Evolutionary conservation across 2,113 vertebrate genomes (phyloP), one percentile per base, ranked within the genome.

Genomic region (Chascanopsetta lugubris): DNA sequence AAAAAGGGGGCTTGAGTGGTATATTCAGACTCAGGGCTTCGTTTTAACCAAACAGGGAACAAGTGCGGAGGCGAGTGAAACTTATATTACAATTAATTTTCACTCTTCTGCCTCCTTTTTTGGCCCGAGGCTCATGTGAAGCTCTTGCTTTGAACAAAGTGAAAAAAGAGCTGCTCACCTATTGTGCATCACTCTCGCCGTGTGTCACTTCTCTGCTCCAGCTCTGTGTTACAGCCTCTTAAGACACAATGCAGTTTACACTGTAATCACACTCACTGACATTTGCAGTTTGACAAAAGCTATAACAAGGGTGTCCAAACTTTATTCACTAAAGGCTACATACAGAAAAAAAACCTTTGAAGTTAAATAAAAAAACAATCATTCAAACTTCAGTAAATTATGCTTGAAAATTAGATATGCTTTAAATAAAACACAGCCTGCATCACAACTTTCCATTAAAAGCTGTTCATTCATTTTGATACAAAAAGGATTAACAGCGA

Each of bases 21-120:
- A 43, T 60, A 43, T 60, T 66, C 51, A 69, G 55, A 61, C 79
- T 65, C 17, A 58, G 22, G 47, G 56, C 82, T 70, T 17, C 30
- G 20, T 38, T n/a, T 74, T 81, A 85, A 76, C 69, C n/a, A 82
- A 79, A 69, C 45, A 70, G 27, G 6, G 32, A 62, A n/a, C n/a
- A n/a, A 64, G 34, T 30, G 58, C 30, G 60, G 26, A 49, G 24
- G 42, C 49, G 46, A 60, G 59, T 5, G 11, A 42, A 40, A 27
- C 51, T 46, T 48, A 62, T 45, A 40, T 58, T 4, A 13, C 38
- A 50, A 24, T 75, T 67, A 17, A 61, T 55, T 12, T 45, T 55
- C 1, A 55, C 18, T 11, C 1, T 60, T 12, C 38, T 55, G 1
- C 50, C 18, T 11, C 1, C 56, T 36, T 24, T 22, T 25, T 20